Base-by-base conservation (phyloP, 1,140 invertebrate species). In the Eulimnadia texana region DNA sequence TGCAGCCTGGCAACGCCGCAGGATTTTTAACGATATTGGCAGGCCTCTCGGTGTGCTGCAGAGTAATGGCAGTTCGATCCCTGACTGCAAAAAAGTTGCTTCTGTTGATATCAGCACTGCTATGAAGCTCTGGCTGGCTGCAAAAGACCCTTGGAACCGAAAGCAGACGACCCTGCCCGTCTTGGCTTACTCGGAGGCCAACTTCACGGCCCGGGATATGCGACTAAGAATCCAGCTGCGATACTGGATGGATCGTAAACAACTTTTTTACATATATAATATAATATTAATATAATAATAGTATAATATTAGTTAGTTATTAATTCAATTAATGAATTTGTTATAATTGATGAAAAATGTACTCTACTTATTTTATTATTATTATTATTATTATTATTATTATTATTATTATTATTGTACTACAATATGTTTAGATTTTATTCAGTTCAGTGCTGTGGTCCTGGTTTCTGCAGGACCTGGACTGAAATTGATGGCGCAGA, bases 11-110 rank as follows among this genome's bases (percentile, higher is more conserved):
- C 27, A 57, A 33, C 55, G 55, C 29, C 33, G 27, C 27, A 11
- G 55, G 55, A 57, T 57, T 19, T 57, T 57, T 57, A 28, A 57
- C 55, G 55, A 57, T 29, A 57, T 57, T 33, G 24, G 3, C 20
- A 22, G 20, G 24, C 25, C 55, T 11, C 27, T 57, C 6, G n/a
- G 28, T 10, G 55, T 10, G 0, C 1, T 20, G 16, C 27, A 57
- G 10, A 23, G 25, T 20, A 10, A 33, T 20, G 55, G 28, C 24
- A 13, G 20, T 29, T 20, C 55, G 28, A 1, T 27, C 10, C 2
- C 28, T 22, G 55, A 42, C 16, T 42, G 33, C 33, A 42, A 42
- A 42, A 6, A 6, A 42, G 16, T 16, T 42, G 6, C 33, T 42
- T 6, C 33, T 16, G 33, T 42, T 16, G 33, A 42, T 16, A 42